Evolutionary conservation across 53 echinoderm and acorn worm genomes (phyloP).

Genomic region (Glandiceps talaboti): DNA sequence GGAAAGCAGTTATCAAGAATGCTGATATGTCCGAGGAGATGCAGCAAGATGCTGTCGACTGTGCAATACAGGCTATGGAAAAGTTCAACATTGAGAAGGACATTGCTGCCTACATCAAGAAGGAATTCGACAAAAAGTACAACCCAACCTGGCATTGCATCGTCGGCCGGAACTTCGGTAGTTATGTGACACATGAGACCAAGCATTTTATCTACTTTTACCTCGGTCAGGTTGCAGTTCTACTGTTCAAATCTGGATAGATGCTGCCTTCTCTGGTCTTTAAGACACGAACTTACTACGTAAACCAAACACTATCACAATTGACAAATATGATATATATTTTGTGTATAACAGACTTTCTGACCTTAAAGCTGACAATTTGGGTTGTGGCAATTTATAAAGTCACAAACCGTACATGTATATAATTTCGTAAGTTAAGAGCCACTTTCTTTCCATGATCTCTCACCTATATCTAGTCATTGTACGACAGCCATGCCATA

Average conservation of each 20-base stretch:
- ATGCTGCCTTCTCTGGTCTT: background rate
- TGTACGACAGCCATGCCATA: too few species aligned
- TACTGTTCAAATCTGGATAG: conserved; percentile 46
- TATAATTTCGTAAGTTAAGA: too few species aligned
- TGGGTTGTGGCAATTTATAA: too few species aligned
- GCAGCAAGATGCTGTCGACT: conserved; percentile 54
- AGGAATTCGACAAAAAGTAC: conserved; percentile 23
- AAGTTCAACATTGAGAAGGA: conserved; percentile 37
- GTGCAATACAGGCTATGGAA: conserved; percentile 13
- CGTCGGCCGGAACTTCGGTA: conserved; percentile 45
- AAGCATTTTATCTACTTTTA: conserved; percentile 43
- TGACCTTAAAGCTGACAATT: background rate
- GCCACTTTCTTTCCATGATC: too few species aligned
- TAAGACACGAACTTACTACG: background rate
- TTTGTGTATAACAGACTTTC: background rate
- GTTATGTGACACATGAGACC: conserved; percentile 42
- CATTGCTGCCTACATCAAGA: conserved; percentile 29
- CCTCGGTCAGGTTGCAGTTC: conserved; percentile 14
- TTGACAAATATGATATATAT: background rate
- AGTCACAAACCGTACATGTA: too few species aligned
- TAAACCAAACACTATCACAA: background rate
- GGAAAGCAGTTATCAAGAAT: conserved; percentile 85
- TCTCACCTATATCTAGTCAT: too few species aligned
- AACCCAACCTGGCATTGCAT: conserved; percentile 40
- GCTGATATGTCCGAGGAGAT: conserved; percentile 88